Conservation (phyloP, 2,797 vertebrate species). For the Alosa sapidissima region DNA sequence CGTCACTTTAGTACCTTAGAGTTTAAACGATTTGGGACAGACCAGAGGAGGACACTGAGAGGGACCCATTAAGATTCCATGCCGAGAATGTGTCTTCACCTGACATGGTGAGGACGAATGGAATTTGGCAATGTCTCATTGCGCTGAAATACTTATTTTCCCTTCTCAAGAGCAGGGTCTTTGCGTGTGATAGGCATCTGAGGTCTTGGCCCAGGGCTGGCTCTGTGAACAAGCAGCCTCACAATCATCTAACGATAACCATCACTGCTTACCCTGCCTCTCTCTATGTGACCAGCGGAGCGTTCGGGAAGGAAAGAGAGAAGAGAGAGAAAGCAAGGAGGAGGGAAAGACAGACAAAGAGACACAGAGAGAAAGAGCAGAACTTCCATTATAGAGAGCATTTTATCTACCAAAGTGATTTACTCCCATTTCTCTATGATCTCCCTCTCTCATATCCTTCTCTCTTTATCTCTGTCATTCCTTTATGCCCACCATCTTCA, state of each 20-base stretch:
- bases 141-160: neutral
- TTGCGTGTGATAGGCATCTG: constrained; percentile 46
- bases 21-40: neutral
- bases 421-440: constrained; percentile 31
- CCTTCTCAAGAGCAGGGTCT: constrained; percentile 32
- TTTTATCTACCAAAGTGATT: constrained; percentile 6
- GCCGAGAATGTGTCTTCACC: neutral
- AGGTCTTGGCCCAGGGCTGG: constrained; percentile 33
- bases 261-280: constrained; percentile 34
- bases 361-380: neutral
- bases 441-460: constrained; percentile 32
- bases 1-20: neutral
- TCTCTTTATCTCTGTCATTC: constrained; percentile 24
- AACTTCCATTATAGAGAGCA: neutral
- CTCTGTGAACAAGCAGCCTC: constrained; percentile 37
- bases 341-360: neutral
- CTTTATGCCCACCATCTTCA: neutral
- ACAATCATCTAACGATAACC: constrained; percentile 43
- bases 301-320: neutral
- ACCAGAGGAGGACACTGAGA: neutral
- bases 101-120: neutral
- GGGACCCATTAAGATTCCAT: neutral
- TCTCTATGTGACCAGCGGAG: constrained; percentile 29
- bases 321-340: neutral
- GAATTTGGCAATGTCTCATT: constrained; percentile 6